Conservation (phyloP, 2,888 invertebrate genomes). For the Mamestra brassicae region DNA sequence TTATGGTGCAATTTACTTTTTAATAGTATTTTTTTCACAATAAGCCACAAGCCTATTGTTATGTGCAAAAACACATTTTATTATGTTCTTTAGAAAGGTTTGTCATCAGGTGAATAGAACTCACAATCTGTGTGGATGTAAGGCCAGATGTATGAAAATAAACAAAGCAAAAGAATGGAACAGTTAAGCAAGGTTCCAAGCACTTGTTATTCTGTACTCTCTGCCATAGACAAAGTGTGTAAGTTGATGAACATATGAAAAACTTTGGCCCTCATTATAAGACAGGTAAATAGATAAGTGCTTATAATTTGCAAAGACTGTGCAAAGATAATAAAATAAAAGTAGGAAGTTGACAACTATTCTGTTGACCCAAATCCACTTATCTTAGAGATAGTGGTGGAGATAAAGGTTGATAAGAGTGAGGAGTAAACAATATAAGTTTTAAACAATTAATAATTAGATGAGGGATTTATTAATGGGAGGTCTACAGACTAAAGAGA, state of each 20-base stretch:
- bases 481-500: background rate
- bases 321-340: constrained; percentile 24
- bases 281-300: constrained; percentile 26
- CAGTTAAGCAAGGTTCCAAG: too few species aligned
- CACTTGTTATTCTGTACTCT: too few species aligned
- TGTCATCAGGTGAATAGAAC: too few species aligned
- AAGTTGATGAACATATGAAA: too few species aligned
- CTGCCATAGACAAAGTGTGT: too few species aligned
- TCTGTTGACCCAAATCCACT: constrained; percentile 47
- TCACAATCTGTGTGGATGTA: too few species aligned
- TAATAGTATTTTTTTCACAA: too few species aligned
- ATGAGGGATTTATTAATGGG: background rate
- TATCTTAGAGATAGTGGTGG: constrained; percentile 46
- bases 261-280: background rate
- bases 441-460: constrained; percentile 29
- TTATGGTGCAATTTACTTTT: too few species aligned
- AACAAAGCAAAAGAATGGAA: too few species aligned
- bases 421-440: constrained; percentile 34
- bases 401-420: constrained; percentile 22
- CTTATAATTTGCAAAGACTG: constrained; percentile 22
- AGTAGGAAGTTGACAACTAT: constrained; percentile 39
- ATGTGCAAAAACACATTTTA: background rate
- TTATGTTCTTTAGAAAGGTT: too few species aligned
- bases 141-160: too few species aligned
- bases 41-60: background rate